Base-by-base conservation (phyloP, 2,888 invertebrate species). In the Polydrusus tereticollis region DNA sequence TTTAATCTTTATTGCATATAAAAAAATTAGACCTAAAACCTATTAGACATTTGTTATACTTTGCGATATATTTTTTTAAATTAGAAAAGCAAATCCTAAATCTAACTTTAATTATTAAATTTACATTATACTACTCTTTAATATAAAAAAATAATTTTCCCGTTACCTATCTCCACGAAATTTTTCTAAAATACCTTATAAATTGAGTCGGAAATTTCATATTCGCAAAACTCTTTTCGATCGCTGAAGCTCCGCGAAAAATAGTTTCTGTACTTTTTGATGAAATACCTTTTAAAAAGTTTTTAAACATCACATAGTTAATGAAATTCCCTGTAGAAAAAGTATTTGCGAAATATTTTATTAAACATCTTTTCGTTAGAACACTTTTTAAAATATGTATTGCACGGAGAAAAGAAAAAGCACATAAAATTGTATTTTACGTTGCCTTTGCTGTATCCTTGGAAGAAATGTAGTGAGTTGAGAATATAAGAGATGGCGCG, bases 231-330 rank as follows among this genome's bases (percentile, higher is more conserved):
- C 71, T 55, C 70, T 23, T 68, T 66, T 43, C 43, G 18, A 43
- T 45, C 33, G 43, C 65, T 57, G 38, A 16, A 36, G 29, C 55
- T 60, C 55, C 16, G 36, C 60, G 38, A 63, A 69, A 73, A 73
- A 69, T 69, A 69, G 69, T 73, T 73, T 65, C 29, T 43, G n/a
- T 50, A 68, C 57, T 62, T 55, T 58, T 64, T 58, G 29, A 63
- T 41, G 64, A 60, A 65, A 73, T 69, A 73, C 73, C 64, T 73
- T 72, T 65, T 50, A 62, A 57, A 59, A 58, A 73, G 36, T 16
- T 68, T 73, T 68, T 36, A 7, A 45, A 33, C 60, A 68, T 64
- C 65, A 65, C 73, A 73, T 73, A 73, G 73, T 73, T 73, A 63
- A 41, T 50, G 14, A 47, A 62, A 62, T 55, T 47, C 50, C 52